phyloP scores from a whole-genome alignment of 2,797 vertebrate species.

The Mormyrops attenuatus region DNA sequence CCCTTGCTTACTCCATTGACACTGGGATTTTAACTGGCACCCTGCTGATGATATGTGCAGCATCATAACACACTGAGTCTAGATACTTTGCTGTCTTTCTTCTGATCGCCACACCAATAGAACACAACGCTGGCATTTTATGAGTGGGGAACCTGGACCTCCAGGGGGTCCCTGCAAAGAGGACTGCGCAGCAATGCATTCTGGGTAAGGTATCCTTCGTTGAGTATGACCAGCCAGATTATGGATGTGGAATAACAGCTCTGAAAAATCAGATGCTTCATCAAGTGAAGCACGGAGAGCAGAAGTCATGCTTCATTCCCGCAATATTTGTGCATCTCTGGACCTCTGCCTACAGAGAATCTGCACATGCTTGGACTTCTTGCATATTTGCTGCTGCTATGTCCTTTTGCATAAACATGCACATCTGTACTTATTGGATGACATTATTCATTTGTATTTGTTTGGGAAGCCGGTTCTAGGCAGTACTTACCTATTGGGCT shows the following conservation, averaged over 20 bases:
- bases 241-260: neutral
- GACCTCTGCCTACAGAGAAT: neutral
- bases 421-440: neutral
- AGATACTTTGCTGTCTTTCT: neutral
- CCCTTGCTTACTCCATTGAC: neutral
- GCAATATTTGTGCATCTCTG: neutral
- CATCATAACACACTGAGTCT: neutral
- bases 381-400: neutral
- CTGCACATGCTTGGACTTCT: neutral
- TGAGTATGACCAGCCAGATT: neutral
- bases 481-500: neutral
- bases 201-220: neutral
- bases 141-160: neutral
- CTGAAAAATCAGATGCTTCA: neutral
- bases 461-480: neutral
- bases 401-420: neutral
- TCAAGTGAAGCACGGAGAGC: neutral
- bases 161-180: neutral
- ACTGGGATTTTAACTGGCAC: neutral
- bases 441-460: neutral
- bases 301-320: neutral
- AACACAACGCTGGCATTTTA: neutral
- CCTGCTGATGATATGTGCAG: neutral
- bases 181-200: neutral
- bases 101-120: neutral